Evolutionary conservation across 2,888 invertebrate species (phyloP).

Genomic region (Erannis defoliaria): DNA sequence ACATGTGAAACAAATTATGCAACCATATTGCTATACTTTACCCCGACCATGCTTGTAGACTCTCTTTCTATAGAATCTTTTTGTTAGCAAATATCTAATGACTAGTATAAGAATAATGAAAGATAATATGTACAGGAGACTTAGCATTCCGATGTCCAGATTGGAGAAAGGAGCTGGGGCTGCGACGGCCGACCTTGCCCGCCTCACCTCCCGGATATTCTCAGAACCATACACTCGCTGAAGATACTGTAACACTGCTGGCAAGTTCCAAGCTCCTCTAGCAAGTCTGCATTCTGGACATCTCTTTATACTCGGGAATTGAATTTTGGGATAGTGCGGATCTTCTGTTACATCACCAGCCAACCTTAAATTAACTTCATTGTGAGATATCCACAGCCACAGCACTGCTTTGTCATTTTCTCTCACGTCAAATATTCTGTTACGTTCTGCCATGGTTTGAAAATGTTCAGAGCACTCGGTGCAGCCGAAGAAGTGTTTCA

Average conservation of each 20-base stretch:
- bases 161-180: constrained; percentile 86
- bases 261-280: constrained; percentile 88
- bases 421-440: constrained; percentile 89
- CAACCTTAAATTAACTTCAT: constrained; percentile 95
- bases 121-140: constrained; percentile 91
- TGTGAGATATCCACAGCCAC: constrained; percentile 98
- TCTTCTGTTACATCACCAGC: constrained; percentile 96
- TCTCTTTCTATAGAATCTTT: constrained; percentile 90
- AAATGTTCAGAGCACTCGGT: constrained; percentile 96
- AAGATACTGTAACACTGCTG: constrained; percentile 88
- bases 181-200: constrained; percentile 55
- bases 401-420: constrained; percentile 92
- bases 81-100: constrained; percentile 91
- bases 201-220: constrained; percentile 61
- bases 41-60: constrained; percentile 90
- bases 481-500: constrained; percentile 97
- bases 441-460: constrained; percentile 91
- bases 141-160: constrained; percentile 92
- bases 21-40: constrained; percentile 86
- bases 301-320: constrained; percentile 91
- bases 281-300: constrained; percentile 90
- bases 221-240: constrained; percentile 77
- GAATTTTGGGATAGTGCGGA: constrained; percentile 94
- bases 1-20: neutral
- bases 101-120: constrained; percentile 91